Base-by-base conservation (phyloP, 1,140 invertebrate species). In the Aradophagus sp. region DNA sequence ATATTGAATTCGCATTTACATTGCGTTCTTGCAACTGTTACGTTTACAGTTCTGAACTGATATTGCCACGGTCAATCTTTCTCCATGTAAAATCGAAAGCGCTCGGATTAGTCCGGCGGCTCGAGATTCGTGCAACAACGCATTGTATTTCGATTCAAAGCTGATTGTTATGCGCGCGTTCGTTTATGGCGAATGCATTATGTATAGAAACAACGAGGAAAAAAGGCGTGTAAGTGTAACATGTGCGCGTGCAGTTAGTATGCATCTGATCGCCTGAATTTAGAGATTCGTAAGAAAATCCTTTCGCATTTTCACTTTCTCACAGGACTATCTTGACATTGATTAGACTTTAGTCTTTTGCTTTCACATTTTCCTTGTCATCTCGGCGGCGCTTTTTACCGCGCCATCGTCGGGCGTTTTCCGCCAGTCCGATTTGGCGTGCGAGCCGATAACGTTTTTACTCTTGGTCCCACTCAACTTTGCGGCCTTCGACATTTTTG, bases 291-390 rank as follows among this genome's bases (percentile, higher is more conserved):
- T 34, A 61, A 55, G 68, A 66, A 66, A 66, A 72, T 61, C 61
- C 42, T 55, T 61, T 65, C 48, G 68, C 39, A 53, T 72, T 72
- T 72, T 72, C 68, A 72, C 68, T 72, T 72, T 72, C 61, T 66
- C 69, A 62, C 62, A 62, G 29, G 62, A 48, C 41, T 72, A 62
- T 66, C 61, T 66, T 62, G 50, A 66, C 69, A 39, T 50, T 65
- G 69, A 62, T 59, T 66, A 66, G 69, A 66, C 69, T 32, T n/a
- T 13, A 27, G 35, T 38, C 26, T 41, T 68, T 42, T 63, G 63
- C 70, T 73, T 73, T 73, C 70, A 73, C 70, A 73, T 65, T 68
- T 68, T 73, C 63, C 58, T n/a, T 73, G 52, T 53, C 70, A 59
- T 59, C 59, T 42, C 7, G 29, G 27, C 14, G n/a, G 36, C 48